Base-by-base conservation (phyloP, 1,140 invertebrate species). In the Meloidogyne floridensis region DNA sequence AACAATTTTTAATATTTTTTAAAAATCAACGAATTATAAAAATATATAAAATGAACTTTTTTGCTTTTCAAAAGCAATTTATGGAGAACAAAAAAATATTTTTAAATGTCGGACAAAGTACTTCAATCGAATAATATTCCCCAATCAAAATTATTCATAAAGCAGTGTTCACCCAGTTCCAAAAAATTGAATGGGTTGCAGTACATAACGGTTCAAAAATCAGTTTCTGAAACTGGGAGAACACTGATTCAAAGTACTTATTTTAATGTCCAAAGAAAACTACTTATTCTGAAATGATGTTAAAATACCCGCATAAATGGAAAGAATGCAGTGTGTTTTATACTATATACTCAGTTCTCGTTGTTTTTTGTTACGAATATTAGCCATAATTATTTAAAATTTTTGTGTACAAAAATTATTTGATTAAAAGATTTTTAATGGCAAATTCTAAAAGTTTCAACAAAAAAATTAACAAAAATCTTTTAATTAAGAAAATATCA, bases 261-360 rank as follows among this genome's bases (percentile, higher is more conserved):
- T 6, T 59, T 15, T 13, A 65, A 7, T 6, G n/a, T 65, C 59
- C 56, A 4, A 65, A n/a, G 7, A n/a, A n/a, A n/a, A 65, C 59
- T 65, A 65, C 32, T 32, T 32, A 32, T 18, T 65, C n/a, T 65
- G 59, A 65, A 65, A 65, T 7, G 59, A 65, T 65, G 59, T 15
- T 15, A 65, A 32, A 65, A 65, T 65, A 65, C 59, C 59, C 59
- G 59, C 59, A 65, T 65, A 18, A 65, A 65, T 65, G 59, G 59
- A 65, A 65, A 65, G 59, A 65, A 65, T 65, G 59, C 59, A 65
- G 15, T 65, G 59, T 65, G 32, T 32, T 32, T 32, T 32, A 32
- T 32, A 20, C 20, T 59, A 47, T 65, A 65, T 65, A 65, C 7
- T 65, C n/a, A 1, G 3, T 65, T 65, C 59, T 65, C 59, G 59